Conservation (phyloP, 2,888 invertebrate genomes). For the Drosophila algonquin region DNA sequence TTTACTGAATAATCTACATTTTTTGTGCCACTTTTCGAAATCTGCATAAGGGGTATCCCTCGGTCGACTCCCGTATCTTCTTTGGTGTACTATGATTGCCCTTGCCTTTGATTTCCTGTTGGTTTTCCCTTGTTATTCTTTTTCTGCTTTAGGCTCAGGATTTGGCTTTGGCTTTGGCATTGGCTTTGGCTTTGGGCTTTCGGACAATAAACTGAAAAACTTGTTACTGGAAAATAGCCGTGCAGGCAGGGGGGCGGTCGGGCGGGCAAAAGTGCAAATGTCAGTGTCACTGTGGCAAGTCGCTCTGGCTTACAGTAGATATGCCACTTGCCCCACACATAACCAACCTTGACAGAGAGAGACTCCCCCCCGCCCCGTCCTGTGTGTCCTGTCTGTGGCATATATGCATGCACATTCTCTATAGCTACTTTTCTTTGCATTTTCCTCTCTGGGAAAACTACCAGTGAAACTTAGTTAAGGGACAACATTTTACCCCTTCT, state of each 20-base stretch:
- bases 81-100: background rate
- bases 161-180: conserved; percentile 58
- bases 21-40: too few relatives aligned
- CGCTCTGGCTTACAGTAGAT: conserved; percentile 56
- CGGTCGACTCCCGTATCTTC: background rate
- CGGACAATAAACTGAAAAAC: conserved; percentile 69
- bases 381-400: background rate
- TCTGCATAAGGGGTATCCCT: background rate
- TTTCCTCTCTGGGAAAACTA: conserved; percentile 7
- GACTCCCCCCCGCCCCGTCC: conserved; percentile 4
- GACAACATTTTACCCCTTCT: conserved; percentile 4
- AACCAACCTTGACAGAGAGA: conserved; percentile 2
- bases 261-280: conserved; percentile 33
- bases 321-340: conserved; percentile 56
- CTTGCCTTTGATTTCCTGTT: conserved; percentile 2
- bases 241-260: background rate
- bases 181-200: conserved; percentile 13
- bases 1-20: too few relatives aligned
- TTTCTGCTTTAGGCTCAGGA: conserved; percentile 59
- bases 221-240: conserved; percentile 57
- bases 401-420: background rate
- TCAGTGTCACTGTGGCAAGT: conserved; percentile 45
- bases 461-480: conserved; percentile 20
- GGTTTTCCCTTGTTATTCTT: conserved; percentile 23
- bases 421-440: conserved; percentile 20